A percentile compares a stretch with the other conserved stretches of the same genome.
phyloP scores from a whole-genome alignment of 2,113 vertebrate species.

The Hemicordylus capensis region DNA sequence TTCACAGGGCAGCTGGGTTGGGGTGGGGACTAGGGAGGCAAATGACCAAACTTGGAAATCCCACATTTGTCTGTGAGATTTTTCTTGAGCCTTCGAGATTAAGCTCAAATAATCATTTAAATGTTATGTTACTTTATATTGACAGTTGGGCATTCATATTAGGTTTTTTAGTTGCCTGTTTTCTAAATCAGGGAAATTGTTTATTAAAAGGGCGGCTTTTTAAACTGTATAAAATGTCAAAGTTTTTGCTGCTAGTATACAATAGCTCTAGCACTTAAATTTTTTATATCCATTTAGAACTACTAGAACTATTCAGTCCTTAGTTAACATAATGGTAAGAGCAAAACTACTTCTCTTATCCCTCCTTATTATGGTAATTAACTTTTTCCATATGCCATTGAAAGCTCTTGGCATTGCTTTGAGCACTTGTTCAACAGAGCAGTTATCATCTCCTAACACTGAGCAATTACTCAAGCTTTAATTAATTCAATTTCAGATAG shows the following conservation, averaged over 20 bases:
- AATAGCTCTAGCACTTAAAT: background rate
- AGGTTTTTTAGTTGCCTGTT: background rate
- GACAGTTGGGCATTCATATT: background rate
- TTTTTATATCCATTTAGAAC: constrained; percentile 6
- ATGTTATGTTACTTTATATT: background rate
- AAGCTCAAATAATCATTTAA: background rate
- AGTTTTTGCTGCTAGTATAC: background rate
- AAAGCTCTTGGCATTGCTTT: background rate
- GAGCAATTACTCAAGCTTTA: constrained; percentile 2
- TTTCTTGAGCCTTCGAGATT: background rate
- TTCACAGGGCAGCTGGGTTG: too few relatives aligned
- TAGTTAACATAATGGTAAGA: background rate
- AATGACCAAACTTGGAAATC: background rate
- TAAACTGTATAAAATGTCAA: background rate
- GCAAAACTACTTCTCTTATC: background rate
- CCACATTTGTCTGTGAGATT: background rate
- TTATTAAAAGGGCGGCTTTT: constrained; percentile 3
- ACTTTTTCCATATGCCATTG: background rate
- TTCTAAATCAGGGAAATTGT: background rate
- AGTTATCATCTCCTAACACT: background rate
- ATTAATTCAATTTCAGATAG: background rate
- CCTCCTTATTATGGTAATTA: background rate
- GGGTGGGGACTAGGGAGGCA: background rate
- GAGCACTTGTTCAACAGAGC: background rate
- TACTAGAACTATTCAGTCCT: background rate